Base-by-base conservation (phyloP, 1,140 invertebrate genomes). In the Drosophila pseudoobscura region DNA sequence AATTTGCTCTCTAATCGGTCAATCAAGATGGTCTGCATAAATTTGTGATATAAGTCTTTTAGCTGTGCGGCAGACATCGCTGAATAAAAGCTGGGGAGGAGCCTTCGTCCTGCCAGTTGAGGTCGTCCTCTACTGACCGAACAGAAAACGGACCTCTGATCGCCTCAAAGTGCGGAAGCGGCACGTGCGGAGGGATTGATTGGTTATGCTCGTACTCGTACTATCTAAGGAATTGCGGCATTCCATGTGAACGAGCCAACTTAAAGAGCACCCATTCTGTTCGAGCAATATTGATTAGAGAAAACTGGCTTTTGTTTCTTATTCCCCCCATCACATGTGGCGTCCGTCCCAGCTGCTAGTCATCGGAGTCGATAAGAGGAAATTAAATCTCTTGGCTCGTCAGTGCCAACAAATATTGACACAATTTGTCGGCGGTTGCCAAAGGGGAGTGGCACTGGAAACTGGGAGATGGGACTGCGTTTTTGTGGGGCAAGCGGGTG, bases 321-420 rank as follows among this genome's bases (percentile, higher is more conserved):
- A 41, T 71, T 61, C 17, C 11, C 9, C n/a, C 11, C 20, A 0
- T 11, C 6, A n/a, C 22, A 13, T 6, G 17, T 26, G 20, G 29
- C 22, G 2, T 0, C n/a, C 17, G 24, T 9, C n/a, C 17, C 39
- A 3, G 50, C 26, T 35, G 43, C 57, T 17, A 58, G 68, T 61
- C 65, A 53, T 49, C 68, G 56, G 50, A 62, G 70, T 85, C 80
- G 77, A 69, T 85, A 78, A 74, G 82, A 80, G 82, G 80, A 85
- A 85, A 85, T 85, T 85, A 85, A 85, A 87, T 85, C 80, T 85
- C 74, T 87, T 87, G 82, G 80, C 77, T 85, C 77, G 78, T 85
- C 80, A 87, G 60, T 75, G 82, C 63, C 63, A 77, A 76, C 82
- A 77, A 85, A 85, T 85, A 85, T 85, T 87, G 80, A 85, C 80